phyloP scores from a whole-genome alignment of 2,113 vertebrate species.

The Embiotoca jacksoni region DNA sequence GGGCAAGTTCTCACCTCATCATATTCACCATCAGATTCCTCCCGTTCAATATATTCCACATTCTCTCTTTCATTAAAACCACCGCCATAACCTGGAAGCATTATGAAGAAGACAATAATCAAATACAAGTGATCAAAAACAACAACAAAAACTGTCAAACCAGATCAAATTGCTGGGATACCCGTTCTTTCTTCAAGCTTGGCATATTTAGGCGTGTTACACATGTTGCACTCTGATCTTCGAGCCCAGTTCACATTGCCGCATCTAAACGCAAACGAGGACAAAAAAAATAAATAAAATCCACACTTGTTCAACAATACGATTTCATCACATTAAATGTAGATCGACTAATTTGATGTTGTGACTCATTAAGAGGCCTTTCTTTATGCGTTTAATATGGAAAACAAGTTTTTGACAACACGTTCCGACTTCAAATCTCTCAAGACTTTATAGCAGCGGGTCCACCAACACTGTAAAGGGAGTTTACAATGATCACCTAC shows the following conservation, averaged over 20 bases:
- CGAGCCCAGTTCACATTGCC: conserved; percentile 99
- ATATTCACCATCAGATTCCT: conserved; percentile 99
- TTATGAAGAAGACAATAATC: background rate
- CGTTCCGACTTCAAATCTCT: no score
- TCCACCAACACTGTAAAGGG: background rate
- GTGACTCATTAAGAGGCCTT: no score
- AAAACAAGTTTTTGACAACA: no score
- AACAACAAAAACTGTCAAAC: background rate
- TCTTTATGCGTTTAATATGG: no score
- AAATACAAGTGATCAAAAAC: background rate
- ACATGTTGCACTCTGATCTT: conserved; percentile 99
- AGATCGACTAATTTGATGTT: no score
- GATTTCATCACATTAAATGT: background rate
- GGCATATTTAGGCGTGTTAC: conserved; percentile 98
- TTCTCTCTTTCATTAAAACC: conserved; percentile 99
- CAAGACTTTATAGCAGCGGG: no score
- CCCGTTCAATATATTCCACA: conserved; percentile 97
- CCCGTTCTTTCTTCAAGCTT: conserved; percentile 98
- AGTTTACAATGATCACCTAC: conserved; percentile 74
- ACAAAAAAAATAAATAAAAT: no score
- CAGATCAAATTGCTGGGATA: conserved; percentile 53
- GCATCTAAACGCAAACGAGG: conserved; percentile 82
- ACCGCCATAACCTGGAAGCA: conserved; percentile 92
- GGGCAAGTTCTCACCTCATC: conserved; percentile 88
- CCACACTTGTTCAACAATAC: no score